Evolutionary conservation across 2,888 invertebrate species (phyloP).

Genomic region (Chymomyza fuscimana): DNA sequence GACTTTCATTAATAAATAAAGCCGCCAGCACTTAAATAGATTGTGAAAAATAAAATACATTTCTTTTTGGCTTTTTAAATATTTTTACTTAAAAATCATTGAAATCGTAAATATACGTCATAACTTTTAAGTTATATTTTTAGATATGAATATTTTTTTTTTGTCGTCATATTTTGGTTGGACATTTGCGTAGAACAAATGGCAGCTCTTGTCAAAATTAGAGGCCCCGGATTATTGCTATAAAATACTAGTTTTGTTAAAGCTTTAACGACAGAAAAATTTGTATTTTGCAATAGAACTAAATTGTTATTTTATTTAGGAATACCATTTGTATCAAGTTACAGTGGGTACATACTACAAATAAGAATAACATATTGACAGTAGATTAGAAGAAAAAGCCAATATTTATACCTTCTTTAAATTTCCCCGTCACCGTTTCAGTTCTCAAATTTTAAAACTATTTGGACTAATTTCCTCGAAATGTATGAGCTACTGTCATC

Average conservation of each 20-base stretch:
- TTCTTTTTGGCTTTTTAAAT: not conserved
- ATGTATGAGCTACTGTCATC: no score
- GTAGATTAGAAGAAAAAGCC: no score
- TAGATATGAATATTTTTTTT: not conserved
- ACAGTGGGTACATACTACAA: no score
- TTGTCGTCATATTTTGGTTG: not conserved
- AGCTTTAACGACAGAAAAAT: not conserved
- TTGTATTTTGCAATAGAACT: not conserved
- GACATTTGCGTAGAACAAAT: not conserved
- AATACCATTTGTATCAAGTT: not conserved
- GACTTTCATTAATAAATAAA: not conserved
- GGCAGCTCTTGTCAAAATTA: not conserved
- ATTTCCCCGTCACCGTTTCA: no score
- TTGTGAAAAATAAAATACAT: not conserved
- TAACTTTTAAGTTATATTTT: not conserved
- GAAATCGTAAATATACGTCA: not conserved
- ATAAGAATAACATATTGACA: no score
- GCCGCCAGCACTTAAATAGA: not conserved
- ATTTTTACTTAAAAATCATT: not conserved
- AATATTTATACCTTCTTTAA: no score
- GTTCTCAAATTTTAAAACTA: no score
- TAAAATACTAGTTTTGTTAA: not conserved
- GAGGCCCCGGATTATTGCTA: not conserved
- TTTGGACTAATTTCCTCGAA: no score
- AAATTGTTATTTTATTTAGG: not conserved